Evolutionary conservation across 2,113 vertebrate genomes (phyloP).

Genomic region (Pongo pygmaeus): DNA sequence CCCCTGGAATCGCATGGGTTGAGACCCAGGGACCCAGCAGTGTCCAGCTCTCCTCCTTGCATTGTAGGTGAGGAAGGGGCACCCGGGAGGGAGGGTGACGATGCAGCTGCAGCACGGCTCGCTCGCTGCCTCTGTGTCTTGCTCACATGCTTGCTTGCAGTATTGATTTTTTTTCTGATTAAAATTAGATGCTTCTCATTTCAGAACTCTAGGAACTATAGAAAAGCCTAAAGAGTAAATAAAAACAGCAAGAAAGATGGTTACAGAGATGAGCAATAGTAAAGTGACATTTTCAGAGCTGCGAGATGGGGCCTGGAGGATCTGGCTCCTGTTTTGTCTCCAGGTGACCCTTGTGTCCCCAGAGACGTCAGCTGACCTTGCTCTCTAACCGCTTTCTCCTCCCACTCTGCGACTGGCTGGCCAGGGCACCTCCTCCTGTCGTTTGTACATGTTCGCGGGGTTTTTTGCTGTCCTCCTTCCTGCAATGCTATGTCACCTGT

Average conservation of each 20-base stretch:
- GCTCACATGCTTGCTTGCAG: neutral
- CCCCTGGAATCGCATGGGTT: rapidly evolving
- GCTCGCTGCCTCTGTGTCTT: rapidly evolving
- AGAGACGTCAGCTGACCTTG: neutral
- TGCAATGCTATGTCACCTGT: rapidly evolving
- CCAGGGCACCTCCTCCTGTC: neutral
- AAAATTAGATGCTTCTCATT: neutral
- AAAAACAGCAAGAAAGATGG: neutral
- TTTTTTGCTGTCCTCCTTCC: neutral
- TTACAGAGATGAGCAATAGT: rapidly evolving
- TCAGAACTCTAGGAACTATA: neutral
- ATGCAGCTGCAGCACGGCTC: rapidly evolving
- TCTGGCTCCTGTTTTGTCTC: neutral
- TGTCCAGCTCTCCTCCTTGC: neutral
- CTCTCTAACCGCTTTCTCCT: neutral
- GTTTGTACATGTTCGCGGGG: neutral
- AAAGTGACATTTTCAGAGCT: neutral
- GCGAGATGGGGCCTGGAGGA: neutral
- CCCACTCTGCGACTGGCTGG: too few species aligned
- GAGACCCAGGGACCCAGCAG: rapidly evolving
- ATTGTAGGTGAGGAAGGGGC: rapidly evolving
- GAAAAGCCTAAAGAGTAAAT: neutral
- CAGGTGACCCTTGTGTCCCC: too few species aligned
- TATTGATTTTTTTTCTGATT: neutral
- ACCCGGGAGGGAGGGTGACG: neutral